A percentile compares a stretch with the other conserved stretches of the same genome.
These are phyloP conservation scores for Mionectes macconnelli DNA, from an alignment of 2,113 vertebrate species.

Conservation along the genomic window DNA sequence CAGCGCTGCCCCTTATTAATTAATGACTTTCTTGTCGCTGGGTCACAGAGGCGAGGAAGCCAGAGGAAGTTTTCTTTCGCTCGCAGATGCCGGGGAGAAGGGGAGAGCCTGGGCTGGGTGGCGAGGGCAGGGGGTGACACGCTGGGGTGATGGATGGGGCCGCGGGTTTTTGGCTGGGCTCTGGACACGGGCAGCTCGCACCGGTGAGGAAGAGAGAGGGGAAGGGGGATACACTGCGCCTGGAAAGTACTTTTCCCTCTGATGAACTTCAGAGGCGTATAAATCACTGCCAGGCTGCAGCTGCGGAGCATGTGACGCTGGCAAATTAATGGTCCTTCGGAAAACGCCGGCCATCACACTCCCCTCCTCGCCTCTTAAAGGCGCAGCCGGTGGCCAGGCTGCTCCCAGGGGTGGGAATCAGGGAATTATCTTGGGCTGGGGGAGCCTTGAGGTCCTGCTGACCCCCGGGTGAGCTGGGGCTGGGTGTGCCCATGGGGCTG, in stretches of 20 bases:
- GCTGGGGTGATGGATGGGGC: slow-evolving; percentile 18
- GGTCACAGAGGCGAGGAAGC: slow-evolving; percentile 19
- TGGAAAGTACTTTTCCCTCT: slow-evolving; percentile 54
- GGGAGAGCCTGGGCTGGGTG: slow-evolving; percentile 36
- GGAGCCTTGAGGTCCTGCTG: accelerated
- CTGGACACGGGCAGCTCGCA: neutral
- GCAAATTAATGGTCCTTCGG: slow-evolving; percentile 33
- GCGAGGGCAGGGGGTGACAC: slow-evolving; percentile 1
- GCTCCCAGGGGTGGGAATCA: neutral
- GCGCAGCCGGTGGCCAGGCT: neutral
- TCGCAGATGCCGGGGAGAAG: slow-evolving; percentile 7
- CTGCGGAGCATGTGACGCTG: slow-evolving; percentile 46
- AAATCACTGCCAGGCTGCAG: slow-evolving; percentile 66
- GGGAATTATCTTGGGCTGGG: neutral
- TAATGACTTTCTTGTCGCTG: slow-evolving; percentile 27
- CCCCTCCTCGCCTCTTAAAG: slow-evolving; percentile 26
- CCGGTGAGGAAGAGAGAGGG: neutral
- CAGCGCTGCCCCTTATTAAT: slow-evolving; percentile 1
- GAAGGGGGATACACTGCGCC: neutral
- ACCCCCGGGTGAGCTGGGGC: neutral
- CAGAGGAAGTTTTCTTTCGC: slow-evolving; percentile 63
- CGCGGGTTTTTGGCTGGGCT: neutral
- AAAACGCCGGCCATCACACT: neutral
- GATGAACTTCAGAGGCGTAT: slow-evolving; percentile 55
- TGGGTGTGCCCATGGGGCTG: neutral